Evolutionary conservation across 2,888 invertebrate genomes (phyloP).

Genomic region (Plagiodera versicolora): DNA sequence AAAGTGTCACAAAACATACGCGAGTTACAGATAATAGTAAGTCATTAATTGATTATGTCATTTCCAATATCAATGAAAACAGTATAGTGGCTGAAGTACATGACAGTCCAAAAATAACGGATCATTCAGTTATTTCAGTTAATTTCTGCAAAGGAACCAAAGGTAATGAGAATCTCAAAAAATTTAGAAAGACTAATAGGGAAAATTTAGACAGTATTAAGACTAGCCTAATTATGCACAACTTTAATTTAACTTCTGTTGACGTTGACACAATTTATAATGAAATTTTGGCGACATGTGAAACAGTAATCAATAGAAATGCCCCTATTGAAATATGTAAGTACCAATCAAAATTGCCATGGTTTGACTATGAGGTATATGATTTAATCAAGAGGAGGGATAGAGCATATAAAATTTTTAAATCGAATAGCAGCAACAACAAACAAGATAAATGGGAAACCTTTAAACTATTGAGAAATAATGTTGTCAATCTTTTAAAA

Average conservation of each 20-base stretch:
- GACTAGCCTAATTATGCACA: neutral
- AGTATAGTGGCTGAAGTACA: conserved; percentile 5
- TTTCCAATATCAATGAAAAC: neutral
- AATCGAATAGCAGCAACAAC: neutral
- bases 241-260: conserved; percentile 8
- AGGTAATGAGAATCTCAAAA: neutral
- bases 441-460: neutral
- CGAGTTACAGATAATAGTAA: neutral
- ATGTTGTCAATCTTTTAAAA: conserved; percentile 7
- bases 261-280: conserved; percentile 6
- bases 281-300: neutral
- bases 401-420: neutral
- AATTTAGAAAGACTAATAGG: neutral
- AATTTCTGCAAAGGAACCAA: too few relatives aligned
- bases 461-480: conserved; percentile 4
- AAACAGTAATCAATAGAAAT: neutral
- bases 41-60: conserved; percentile 1
- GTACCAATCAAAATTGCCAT: too few relatives aligned
- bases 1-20: neutral
- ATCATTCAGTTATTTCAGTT: too few relatives aligned
- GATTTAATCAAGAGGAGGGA: neutral
- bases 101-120: neutral
- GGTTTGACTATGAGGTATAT: too few relatives aligned
- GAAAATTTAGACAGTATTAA: neutral
- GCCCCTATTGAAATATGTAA: too few relatives aligned